A percentile compares a stretch with the other conserved stretches of the same genome.
Evolutionary conservation across 2,888 invertebrate genomes (phyloP).

Genomic region (Petrolisthes manimaculis): DNA sequence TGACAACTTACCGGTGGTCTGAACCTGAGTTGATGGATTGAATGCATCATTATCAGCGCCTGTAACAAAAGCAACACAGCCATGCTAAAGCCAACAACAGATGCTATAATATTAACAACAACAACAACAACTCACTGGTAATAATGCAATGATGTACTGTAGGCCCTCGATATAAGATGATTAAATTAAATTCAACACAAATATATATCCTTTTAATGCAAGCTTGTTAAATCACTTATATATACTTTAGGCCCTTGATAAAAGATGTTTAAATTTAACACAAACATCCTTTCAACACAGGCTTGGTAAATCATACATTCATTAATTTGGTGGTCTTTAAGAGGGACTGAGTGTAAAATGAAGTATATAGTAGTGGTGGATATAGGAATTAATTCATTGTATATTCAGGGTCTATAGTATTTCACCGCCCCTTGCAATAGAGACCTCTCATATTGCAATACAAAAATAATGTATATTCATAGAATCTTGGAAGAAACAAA

Average conservation of each 20-base stretch:
- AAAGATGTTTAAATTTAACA: not conserved
- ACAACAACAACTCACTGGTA: too few species aligned
- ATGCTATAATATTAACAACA: constrained; percentile 20
- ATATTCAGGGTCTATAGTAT: too few species aligned
- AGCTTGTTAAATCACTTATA: too few species aligned
- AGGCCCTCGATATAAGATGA: constrained; percentile 3
- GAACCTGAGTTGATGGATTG: constrained; percentile 53
- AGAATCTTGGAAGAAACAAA: too few species aligned
- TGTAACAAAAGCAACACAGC: constrained; percentile 45
- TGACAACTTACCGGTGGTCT: constrained; percentile 56
- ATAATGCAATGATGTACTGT: not conserved
- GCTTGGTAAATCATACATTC: too few species aligned
- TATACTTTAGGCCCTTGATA: not conserved
- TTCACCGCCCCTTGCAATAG: too few species aligned
- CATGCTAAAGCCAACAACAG: constrained; percentile 60
- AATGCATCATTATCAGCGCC: constrained; percentile 51
- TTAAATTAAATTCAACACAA: not conserved
- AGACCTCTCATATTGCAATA: too few species aligned
- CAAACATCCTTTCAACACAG: not conserved
- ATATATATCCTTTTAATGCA: not conserved
- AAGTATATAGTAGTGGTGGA: too few species aligned
- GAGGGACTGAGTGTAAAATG: too few species aligned
- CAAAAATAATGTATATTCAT: too few species aligned
- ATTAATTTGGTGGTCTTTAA: too few species aligned
- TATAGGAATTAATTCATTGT: too few species aligned